A percentile compares a stretch with the other conserved stretches of the same genome.
These are phyloP conservation scores for Podiceps cristatus DNA, from an alignment of 2,113 vertebrate genomes.

Conservation along the genomic window DNA sequence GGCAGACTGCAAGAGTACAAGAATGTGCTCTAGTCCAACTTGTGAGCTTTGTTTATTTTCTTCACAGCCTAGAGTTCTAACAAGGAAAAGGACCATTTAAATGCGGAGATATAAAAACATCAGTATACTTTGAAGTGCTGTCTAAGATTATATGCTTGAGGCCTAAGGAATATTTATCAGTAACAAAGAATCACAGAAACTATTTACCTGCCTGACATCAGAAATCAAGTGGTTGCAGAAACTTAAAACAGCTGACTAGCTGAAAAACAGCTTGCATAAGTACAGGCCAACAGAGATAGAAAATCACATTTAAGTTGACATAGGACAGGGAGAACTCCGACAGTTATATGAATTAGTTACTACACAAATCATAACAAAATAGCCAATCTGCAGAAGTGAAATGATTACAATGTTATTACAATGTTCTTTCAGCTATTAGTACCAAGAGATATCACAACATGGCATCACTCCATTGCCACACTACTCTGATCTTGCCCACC, in stretches of 20 bases:
- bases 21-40: neutral
- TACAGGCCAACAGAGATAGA: neutral
- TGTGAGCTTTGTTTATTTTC: neutral
- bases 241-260: neutral
- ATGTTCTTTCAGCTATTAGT: neutral
- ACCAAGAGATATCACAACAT: neutral
- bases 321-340: neutral
- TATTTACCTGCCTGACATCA: neutral
- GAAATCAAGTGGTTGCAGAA: neutral
- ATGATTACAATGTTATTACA: accelerated
- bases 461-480: no score
- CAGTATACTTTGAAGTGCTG: neutral
- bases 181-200: neutral
- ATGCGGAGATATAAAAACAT: neutral
- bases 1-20: no score
- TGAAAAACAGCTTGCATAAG: neutral
- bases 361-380: neutral
- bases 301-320: neutral
- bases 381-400: neutral
- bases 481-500: neutral
- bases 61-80: neutral
- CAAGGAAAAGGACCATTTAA: neutral
- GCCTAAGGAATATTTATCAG: neutral
- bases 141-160: neutral
- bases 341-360: neutral